Conservation (phyloP, 2,113 vertebrate genomes). For the Anoplopoma fimbria region DNA sequence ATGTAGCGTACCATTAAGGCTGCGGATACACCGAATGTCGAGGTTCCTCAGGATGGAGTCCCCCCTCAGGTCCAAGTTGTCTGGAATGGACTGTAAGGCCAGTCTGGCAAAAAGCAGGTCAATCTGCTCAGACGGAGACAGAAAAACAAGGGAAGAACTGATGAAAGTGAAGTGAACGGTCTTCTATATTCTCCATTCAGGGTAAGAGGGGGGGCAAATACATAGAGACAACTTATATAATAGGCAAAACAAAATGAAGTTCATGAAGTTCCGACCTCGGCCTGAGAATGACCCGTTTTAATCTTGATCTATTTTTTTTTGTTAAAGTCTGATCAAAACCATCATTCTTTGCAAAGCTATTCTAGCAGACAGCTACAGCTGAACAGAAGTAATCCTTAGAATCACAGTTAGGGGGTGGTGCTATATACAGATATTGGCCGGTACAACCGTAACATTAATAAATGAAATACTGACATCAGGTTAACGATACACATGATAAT, state of each 20-base stretch:
- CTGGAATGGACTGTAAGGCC: conserved; percentile 90
- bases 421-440: too few species aligned
- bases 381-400: not conserved
- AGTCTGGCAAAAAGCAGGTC: conserved; percentile 97
- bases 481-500: too few species aligned
- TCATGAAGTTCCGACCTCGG: not conserved
- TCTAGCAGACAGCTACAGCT: not conserved
- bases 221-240: too few species aligned
- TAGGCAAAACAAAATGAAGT: too few species aligned
- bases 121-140: conserved; percentile 84
- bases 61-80: conserved; percentile 94
- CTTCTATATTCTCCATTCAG: too few species aligned
- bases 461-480: too few species aligned
- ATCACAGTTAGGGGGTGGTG: not conserved
- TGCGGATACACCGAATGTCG: conserved; percentile 97
- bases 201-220: too few species aligned
- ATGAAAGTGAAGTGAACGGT: too few species aligned
- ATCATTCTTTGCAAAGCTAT: too few species aligned
- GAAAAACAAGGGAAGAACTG: not conserved
- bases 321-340: not conserved
- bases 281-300: not conserved
- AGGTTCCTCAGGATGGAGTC: conserved; percentile 92
- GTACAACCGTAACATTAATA: too few species aligned
- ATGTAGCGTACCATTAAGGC: conserved; percentile 90
- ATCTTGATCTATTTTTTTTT: not conserved